These are phyloP conservation scores for Herpailurus yagouaroundi DNA, from an alignment of 2,113 vertebrate species.

Conservation along the genomic window DNA sequence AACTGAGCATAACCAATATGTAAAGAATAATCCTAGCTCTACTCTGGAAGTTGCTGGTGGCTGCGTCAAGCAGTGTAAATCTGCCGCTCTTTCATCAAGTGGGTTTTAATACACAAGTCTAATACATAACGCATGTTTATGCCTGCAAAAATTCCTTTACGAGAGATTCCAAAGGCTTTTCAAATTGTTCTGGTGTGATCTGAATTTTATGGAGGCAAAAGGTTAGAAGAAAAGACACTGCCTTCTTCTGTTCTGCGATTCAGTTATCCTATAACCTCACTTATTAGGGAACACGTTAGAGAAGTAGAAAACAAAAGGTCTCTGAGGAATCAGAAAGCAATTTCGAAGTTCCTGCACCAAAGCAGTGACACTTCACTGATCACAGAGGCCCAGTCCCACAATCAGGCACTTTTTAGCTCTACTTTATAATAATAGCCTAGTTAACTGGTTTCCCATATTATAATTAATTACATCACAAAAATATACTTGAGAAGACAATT, in stretches of 20 bases:
- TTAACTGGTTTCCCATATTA: not conserved
- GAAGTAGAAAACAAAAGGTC: not conserved
- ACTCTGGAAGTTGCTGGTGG: not conserved
- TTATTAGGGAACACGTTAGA: not conserved
- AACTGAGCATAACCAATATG: not conserved
- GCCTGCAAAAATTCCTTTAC: slow-evolving; percentile 20
- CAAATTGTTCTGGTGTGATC: not conserved
- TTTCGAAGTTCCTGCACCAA: not conserved
- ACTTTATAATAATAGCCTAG: not conserved
- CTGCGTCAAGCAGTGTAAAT: not conserved
- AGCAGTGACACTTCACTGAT: not conserved
- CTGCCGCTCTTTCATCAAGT: not conserved
- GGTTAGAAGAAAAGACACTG: not conserved
- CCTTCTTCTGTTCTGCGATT: not conserved
- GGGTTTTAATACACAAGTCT: not conserved
- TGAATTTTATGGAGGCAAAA: not conserved
- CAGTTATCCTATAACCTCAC: not conserved
- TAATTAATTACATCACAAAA: not conserved
- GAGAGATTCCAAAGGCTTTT: slow-evolving; percentile 24
- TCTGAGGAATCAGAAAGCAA: slow-evolving; percentile 35
- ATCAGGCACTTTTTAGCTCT: not conserved
- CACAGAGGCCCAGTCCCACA: not conserved
- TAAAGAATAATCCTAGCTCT: not conserved
- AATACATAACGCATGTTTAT: not conserved
- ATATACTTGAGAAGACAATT: not conserved